Conservation (phyloP, 2,888 invertebrate species). For the Brachylomia viminalis region DNA sequence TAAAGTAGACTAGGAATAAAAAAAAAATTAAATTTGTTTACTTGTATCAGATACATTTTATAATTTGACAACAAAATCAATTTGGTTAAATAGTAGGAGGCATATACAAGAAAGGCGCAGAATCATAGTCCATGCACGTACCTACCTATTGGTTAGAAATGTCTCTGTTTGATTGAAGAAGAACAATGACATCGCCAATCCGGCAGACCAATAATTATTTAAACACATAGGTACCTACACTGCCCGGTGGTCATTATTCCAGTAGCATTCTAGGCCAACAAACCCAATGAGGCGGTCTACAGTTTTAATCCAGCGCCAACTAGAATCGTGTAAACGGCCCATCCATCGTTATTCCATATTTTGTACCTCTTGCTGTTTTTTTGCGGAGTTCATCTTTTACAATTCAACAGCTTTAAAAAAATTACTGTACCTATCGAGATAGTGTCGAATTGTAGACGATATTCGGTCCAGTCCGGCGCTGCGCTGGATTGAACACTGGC, state of each 20-base stretch:
- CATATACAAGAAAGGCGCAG: neutral
- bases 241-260: neutral
- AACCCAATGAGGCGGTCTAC: too few species aligned
- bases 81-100: neutral
- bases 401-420: neutral
- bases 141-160: neutral
- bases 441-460: neutral
- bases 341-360: too few species aligned
- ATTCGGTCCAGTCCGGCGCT: neutral
- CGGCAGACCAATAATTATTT: neutral
- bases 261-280: neutral
- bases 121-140: neutral
- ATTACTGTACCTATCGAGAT: too few species aligned
- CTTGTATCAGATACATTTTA: conserved; percentile 37
- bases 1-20: conserved; percentile 54
- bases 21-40: conserved; percentile 40
- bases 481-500: neutral
- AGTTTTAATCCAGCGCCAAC: neutral
- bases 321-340: too few species aligned
- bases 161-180: neutral
- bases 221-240: neutral
- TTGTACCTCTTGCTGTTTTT: neutral
- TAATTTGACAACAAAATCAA: conserved; percentile 46
- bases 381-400: neutral
- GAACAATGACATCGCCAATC: conserved; percentile 10